Evolutionary conservation across 2,113 vertebrate genomes (phyloP), one percentile per base, ranked within the genome.

Genomic region (Myotis lucifugus): DNA sequence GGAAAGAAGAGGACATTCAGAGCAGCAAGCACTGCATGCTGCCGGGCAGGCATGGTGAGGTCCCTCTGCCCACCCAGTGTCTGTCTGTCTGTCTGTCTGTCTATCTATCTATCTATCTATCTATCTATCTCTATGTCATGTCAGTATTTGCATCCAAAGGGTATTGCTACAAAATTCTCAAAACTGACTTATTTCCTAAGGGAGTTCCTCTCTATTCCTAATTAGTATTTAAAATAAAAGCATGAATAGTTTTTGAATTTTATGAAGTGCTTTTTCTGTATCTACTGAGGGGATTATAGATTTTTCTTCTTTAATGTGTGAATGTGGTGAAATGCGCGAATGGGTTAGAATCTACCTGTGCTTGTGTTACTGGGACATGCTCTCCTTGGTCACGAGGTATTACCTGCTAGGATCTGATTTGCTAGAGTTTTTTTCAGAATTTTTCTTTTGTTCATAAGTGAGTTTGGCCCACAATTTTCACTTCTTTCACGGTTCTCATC

Each of bases 381-480:
- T 48, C 34, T 93, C 81, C 10, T 81, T 66, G 66, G 66, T 40
- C 27, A 27, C 1, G 34, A 37, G 50, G 46, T 18, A 12, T 85
- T 76, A 21, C 48, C n/a, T 92, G 67, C 67, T 84, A 72, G 64
- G 50, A 73, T 76, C 67, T 91, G 67, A 84, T 86, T 81, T 88
- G 42, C 56, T 79, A 25, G 59, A 13, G 3, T 95, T 95, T 87
- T 77, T 77, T 69, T 91, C 84, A 59, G 76, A 93, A 84, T 61
- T 94, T 95, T 92, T 70, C 70, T 74, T 1, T 56, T 52, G 52
- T n/a, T 73, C 37, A 1, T 88, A 67, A 88, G n/a, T 34, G 66
- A 84, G 64, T 93, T 88, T 93, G 61, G 34, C 23, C 25, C 48
- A 88, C 95, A 89, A 90, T 85, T 96, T 92, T 95, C 48, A 15